Conservation (phyloP, 2,113 vertebrate genomes). For the Rhombomys opimus region DNA sequence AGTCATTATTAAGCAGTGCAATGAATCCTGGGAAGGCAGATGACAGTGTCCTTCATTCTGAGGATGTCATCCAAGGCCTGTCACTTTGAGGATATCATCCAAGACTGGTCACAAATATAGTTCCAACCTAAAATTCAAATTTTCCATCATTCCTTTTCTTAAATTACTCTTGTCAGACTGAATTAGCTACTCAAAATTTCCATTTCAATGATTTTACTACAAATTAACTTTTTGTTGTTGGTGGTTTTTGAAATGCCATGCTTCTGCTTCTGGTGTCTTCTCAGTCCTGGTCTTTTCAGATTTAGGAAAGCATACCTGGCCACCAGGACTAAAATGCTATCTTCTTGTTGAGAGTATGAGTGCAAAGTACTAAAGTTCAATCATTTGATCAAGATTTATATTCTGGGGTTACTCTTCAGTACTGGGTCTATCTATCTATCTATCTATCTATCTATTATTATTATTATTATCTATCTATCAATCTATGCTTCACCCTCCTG, state of each 20-base stretch:
- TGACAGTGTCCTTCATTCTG: too few relatives aligned
- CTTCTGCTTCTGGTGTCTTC: not conserved
- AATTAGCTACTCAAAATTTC: slow-evolving; percentile 44
- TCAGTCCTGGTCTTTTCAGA: not conserved
- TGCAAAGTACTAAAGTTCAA: not conserved
- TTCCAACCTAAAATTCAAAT: not conserved
- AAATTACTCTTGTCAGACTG: not conserved
- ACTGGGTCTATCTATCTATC: not conserved
- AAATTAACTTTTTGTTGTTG: not conserved
- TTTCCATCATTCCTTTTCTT: slow-evolving; percentile 14
- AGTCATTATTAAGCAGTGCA: not conserved
- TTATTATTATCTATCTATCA: not conserved
- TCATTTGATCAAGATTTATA: not conserved
- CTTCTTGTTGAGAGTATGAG: not conserved
- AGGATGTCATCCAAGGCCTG: not conserved
- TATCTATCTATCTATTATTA: not conserved
- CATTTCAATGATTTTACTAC: slow-evolving; percentile 28
- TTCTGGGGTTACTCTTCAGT: not conserved
- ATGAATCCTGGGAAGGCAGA: not conserved
- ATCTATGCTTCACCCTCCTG: not conserved
- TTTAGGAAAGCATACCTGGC: not conserved
- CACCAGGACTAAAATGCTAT: not conserved
- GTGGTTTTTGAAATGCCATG: not conserved
- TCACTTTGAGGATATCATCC: not conserved
- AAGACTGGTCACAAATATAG: not conserved